These are phyloP conservation scores for Drosophila melanogaster DNA, from an alignment of 1,140 invertebrate species.

Conservation along the genomic window DNA sequence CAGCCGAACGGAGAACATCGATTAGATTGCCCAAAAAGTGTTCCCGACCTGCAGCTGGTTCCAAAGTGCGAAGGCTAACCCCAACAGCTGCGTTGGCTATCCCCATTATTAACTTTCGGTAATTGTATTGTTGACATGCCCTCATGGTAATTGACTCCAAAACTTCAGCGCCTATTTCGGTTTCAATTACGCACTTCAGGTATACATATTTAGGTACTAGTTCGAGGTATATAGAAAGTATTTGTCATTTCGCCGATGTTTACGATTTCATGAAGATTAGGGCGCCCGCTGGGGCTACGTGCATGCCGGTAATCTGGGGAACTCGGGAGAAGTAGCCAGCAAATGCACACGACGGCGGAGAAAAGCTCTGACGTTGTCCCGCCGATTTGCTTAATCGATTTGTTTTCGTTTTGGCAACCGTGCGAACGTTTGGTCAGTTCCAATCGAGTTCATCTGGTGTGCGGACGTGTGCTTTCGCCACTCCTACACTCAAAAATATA, in stretches of 20 bases:
- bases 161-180: constrained; percentile 5
- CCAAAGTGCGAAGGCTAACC: constrained; percentile 49
- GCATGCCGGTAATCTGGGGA: constrained; percentile 41
- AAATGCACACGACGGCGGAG: constrained; percentile 37
- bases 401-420: constrained; percentile 63
- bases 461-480: constrained; percentile 53
- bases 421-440: constrained; percentile 47
- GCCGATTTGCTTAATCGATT: constrained; percentile 28
- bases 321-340: constrained; percentile 11
- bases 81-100: neutral
- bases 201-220: neutral
- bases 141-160: neutral
- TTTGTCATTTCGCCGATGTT: constrained; percentile 26
- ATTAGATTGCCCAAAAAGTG: constrained; percentile 33
- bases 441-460: constrained; percentile 44
- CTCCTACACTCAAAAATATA: constrained; percentile 13
- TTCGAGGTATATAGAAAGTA: neutral
- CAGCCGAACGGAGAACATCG: constrained; percentile 12
- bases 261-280: constrained; percentile 28
- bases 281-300: constrained; percentile 24
- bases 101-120: constrained; percentile 2
- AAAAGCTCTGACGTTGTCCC: constrained; percentile 44
- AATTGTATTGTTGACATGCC: constrained; percentile 31
- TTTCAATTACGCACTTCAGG: constrained; percentile 30
- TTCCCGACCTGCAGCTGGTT: constrained; percentile 1